Conservation (phyloP, 2,888 invertebrate species). For the Drosophila greeni region DNA sequence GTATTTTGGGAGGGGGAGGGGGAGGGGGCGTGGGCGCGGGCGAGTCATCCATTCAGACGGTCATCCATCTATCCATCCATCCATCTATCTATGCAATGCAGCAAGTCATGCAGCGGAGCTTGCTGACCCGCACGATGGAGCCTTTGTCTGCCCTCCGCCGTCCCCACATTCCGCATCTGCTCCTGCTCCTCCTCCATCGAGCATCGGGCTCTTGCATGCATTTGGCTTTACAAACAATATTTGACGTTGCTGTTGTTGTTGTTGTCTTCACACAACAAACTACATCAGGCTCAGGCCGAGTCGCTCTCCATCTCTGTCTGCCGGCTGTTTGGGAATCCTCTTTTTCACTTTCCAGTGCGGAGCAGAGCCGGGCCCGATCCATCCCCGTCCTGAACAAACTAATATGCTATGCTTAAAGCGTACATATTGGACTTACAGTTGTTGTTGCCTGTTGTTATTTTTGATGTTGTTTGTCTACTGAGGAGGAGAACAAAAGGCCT, state of each 20-base stretch:
- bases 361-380: conserved; percentile 8
- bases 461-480: conserved; percentile 51
- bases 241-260: conserved; percentile 49
- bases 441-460: conserved; percentile 55
- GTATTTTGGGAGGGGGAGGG: conserved; percentile 20
- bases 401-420: conserved; percentile 75
- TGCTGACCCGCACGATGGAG: conserved; percentile 69
- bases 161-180: conserved; percentile 23
- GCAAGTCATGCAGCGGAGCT: conserved; percentile 72
- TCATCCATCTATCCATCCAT: conserved; percentile 58
- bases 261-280: conserved; percentile 65
- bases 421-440: conserved; percentile 73
- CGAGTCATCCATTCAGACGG: conserved; percentile 46
- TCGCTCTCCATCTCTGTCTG: conserved; percentile 19
- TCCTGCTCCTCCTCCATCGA: conserved; percentile 23
- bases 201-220: conserved; percentile 62
- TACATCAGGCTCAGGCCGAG: conserved; percentile 56
- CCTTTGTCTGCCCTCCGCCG: conserved; percentile 57
- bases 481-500: conserved; percentile 63
- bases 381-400: conserved; percentile 62
- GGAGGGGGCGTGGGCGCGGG: conserved; percentile 11
- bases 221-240: conserved; percentile 72
- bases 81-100: conserved; percentile 57
- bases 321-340: conserved; percentile 68
- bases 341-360: conserved; percentile 59